Evolutionary conservation across 2,797 vertebrate genomes (phyloP), one percentile per base, ranked within the genome.

Genomic region (Gorsachius magnificus): DNA sequence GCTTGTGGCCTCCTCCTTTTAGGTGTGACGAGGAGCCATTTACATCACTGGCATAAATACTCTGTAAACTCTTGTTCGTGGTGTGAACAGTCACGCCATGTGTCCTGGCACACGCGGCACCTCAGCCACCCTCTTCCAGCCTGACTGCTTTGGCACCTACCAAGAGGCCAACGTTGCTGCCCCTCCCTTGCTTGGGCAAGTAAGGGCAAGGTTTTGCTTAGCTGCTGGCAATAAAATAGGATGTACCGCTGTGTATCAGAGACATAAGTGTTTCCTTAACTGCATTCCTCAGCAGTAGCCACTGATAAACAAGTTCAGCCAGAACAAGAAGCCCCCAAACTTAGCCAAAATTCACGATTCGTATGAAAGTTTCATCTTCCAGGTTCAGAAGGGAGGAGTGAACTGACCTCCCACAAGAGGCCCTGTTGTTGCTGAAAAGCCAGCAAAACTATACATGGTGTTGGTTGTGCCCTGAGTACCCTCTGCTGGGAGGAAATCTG

Each of bases 281-380:
- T 91, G 84, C 87, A 85, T 89, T 87, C 57, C 84, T 93, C 87
- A 95, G 89, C 60, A 68, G 50, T n/a, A 85, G 71, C 75, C 45
- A 85, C 66, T 77, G 70, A 91, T 95, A 87, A 96, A 94, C 87
- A 65, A 87, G 91, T 95, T 95, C 48, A 89, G 66, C 31, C 66
- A 82, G 76, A 93, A 86, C 15, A 78, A 91, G 58, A 83, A 80
- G 61, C 10, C 26, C 17, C 46, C 35, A 48, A 71, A 83, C 53
- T n/a, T 53, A 43, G 84, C 50, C 65, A 81, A 93, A 93, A 96
- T 76, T 61, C 74, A 56, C 0, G 0, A 76, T 58, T 77, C 29
- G 16, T 41, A 71, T 69, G 31, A 58, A 95, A 83, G 54, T 35
- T 71, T 71, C 29, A 36, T 46, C 29, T 91, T 78, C 38, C 15